A percentile compares a stretch with the other conserved stretches of the same genome.
phyloP scores from a whole-genome alignment of 2,888 invertebrate genomes.

The Pseudoips prasinana region DNA sequence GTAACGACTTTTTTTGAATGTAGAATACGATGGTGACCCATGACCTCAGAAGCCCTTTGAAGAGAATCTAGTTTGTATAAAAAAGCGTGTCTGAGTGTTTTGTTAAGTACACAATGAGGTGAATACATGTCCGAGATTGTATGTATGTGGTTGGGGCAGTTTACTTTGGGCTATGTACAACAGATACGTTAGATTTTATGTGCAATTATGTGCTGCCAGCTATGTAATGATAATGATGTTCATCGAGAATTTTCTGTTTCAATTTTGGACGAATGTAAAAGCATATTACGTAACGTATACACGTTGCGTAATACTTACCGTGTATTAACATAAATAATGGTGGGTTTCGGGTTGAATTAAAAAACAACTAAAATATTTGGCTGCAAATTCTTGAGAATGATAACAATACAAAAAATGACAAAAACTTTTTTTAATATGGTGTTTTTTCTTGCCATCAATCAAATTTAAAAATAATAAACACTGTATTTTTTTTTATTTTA shows the following conservation, averaged over 20 bases:
- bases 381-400: too few species aligned
- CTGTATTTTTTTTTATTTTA: too few species aligned
- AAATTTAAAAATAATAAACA: too few species aligned
- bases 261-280: neutral
- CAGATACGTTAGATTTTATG: constrained; percentile 11
- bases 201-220: neutral
- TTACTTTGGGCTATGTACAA: constrained; percentile 26
- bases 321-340: too few species aligned
- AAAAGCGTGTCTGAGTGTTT: constrained; percentile 66
- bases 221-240: too few species aligned
- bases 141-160: constrained; percentile 55
- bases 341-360: too few species aligned
- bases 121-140: constrained; percentile 54
- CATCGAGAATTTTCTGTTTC: neutral
- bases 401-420: too few species aligned
- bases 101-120: constrained; percentile 50
- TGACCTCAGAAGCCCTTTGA: constrained; percentile 69
- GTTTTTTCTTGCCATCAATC: too few species aligned
- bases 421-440: too few species aligned
- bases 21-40: constrained; percentile 74
- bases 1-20: constrained; percentile 76
- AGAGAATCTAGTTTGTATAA: constrained; percentile 73
- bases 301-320: too few species aligned
- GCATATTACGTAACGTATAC: too few species aligned
- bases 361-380: too few species aligned